Base-by-base conservation (phyloP, 2,113 vertebrate genomes). In the Pseudois nayaur region DNA sequence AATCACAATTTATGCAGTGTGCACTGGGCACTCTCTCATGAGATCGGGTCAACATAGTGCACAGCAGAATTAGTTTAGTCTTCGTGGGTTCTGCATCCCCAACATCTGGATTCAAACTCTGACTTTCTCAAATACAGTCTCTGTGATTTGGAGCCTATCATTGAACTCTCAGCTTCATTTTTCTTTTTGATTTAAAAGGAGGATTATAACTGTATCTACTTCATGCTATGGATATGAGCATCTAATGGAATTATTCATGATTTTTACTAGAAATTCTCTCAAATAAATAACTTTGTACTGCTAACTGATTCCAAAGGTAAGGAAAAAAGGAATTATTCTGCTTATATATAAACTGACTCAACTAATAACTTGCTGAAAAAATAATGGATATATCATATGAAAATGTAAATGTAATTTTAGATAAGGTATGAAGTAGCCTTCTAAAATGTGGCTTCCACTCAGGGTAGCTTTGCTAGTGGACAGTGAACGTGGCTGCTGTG, bases 21-120 rank as follows among this genome's bases (percentile, higher is more conserved):
- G 21, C 6, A 45, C 4, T 36, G 40, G 40, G 8, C 2, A 36
- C 79, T 6, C 5, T 33, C 11, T 15, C 31, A 16, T 36, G 6
- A 16, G 16, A 64, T 8, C 1, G 0, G 4, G 2, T 50, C 5
- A 89, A 15, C 0, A 29, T 1, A 40, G 23, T 76, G 4, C 12
- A 60, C 6, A 3, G 5, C n/a, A 52, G 71, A 27, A 4, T 19
- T 40, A 64, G 8, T 5, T 40, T 62, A 57, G 12, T 17, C 12
- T 82, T 50, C 33, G 8, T 27, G 17, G 12, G 8, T 8, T 92
- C 78, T 78, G 43, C 12, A 74, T 54, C 88, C 0, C 4, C 27
- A 33, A 12, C 55, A 83, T 78, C 67, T 91, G n/a, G 12, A 25
- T 31, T 88, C 10, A 50, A 55, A 74, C 45, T 25, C 19, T 86